Base-by-base conservation (phyloP, 1,140 invertebrate genomes). In the Triops cancriformis region DNA sequence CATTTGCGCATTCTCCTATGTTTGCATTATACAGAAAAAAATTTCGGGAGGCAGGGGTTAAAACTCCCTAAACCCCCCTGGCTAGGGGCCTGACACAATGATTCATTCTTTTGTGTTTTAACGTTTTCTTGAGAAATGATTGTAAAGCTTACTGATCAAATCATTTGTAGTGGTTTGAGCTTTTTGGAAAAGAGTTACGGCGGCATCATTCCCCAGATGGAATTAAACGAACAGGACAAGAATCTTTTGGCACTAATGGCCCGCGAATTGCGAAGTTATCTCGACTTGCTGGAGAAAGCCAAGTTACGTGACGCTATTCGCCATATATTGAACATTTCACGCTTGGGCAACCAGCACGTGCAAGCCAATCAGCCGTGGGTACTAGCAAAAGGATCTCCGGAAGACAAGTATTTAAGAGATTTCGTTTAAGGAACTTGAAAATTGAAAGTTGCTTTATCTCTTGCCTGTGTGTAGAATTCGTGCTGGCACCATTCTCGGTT, bases 271-370 rank as follows among this genome's bases (percentile, higher is more conserved):
- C 86, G 87, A 7, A 88, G 87, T 6, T 99, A 98, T 83, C 87
- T 94, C 0, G 86, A 87, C 12, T 89, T 92, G 0, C 86, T 99
- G 86, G 95, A 98, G 82, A 89, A 91, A 80, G 91, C 91, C 0
- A 91, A 90, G 82, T 85, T 98, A 31, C 87, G 95, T 43, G 97
- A 99, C 83, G 94, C 92, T 0, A 89, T 99, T 26, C 88, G 91
- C 28, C 90, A 92, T 82, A 90, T 99, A 80, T 86, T 99, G 78
- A 88, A 88, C 28, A 93, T 99, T 80, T 97, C 97, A 0, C 89
- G 94, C 26, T 89, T 94, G 80, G 97, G 97, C 26, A 99, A 99
- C 87, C 95, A 96, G 81, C 97, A 95, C 82, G 96, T 99, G 90
- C 98, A 99, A 86, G 86, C 87, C 1, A 92, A 93, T 80, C 91